phyloP scores from a whole-genome alignment of 1,140 invertebrate genomes.

The Papilio machaon region DNA sequence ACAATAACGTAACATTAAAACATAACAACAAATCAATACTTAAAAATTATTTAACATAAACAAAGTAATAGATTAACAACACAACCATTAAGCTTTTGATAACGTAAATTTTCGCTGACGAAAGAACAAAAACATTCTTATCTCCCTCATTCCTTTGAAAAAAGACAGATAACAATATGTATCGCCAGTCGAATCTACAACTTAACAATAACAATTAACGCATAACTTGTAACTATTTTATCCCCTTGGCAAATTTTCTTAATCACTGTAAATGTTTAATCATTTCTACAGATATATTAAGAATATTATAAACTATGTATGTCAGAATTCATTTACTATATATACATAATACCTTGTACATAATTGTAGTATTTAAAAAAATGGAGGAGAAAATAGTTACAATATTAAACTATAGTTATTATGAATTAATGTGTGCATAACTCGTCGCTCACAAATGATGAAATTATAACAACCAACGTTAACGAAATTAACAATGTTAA shows the following conservation, averaged over 20 bases:
- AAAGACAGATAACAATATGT: background rate
- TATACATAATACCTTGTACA: background rate
- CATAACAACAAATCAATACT: slow-evolving; percentile 77
- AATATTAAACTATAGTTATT: slow-evolving; percentile 1
- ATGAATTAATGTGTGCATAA: background rate
- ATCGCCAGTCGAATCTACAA: background rate
- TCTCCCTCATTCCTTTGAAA: background rate
- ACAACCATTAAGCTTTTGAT: slow-evolving; percentile 22
- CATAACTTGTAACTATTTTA: background rate
- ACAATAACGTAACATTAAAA: slow-evolving; percentile 67
- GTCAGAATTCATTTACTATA: background rate
- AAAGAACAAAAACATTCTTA: background rate
- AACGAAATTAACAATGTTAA: too few relatives aligned
- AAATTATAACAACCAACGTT: background rate
- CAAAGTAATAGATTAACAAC: slow-evolving; percentile 54
- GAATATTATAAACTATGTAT: background rate
- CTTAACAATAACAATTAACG: background rate
- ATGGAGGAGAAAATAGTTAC: slow-evolving; percentile 1
- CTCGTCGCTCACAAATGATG: background rate
- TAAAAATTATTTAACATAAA: slow-evolving; percentile 74
- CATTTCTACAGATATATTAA: background rate
- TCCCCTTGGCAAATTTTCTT: slow-evolving; percentile 7
- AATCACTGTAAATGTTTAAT: background rate
- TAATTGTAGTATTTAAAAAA: background rate
- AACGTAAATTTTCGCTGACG: slow-evolving; percentile 29